These are phyloP conservation scores for Simalia tracyae DNA, from an alignment of 2,797 vertebrate species.

Conservation along the genomic window DNA sequence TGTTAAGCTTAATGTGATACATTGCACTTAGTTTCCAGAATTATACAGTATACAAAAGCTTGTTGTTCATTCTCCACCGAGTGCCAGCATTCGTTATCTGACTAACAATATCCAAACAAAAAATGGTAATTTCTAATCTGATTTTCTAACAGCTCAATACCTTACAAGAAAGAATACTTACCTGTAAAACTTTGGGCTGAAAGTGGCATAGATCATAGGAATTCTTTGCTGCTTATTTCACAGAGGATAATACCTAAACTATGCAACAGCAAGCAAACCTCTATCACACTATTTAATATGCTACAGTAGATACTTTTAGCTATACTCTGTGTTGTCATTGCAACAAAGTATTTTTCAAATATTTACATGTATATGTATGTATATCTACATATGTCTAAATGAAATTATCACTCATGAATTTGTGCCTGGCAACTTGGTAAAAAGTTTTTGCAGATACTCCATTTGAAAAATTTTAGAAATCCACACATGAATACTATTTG, in stretches of 20 bases:
- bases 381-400: neutral
- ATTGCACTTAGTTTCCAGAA: neutral
- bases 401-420: neutral
- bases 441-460: neutral
- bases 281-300: neutral
- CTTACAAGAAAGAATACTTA: neutral
- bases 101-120: neutral
- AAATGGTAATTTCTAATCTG: neutral
- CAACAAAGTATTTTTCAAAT: neutral
- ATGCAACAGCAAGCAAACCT: neutral
- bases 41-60: constrained; percentile 15
- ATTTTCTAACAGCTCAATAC: neutral
- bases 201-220: neutral
- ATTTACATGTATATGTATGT: neutral
- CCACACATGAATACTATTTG: neutral
- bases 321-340: neutral
- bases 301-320: neutral
- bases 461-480: neutral
- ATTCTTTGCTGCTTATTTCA: neutral
- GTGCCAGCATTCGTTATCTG: neutral
- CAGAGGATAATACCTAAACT: neutral
- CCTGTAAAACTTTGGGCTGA: neutral
- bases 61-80: constrained; percentile 20
- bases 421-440: neutral
- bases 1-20: neutral